A percentile compares a stretch with the other conserved stretches of the same genome.
Conservation (phyloP, 2,797 vertebrate genomes). For the Pantherophis alleghaniensis region DNA sequence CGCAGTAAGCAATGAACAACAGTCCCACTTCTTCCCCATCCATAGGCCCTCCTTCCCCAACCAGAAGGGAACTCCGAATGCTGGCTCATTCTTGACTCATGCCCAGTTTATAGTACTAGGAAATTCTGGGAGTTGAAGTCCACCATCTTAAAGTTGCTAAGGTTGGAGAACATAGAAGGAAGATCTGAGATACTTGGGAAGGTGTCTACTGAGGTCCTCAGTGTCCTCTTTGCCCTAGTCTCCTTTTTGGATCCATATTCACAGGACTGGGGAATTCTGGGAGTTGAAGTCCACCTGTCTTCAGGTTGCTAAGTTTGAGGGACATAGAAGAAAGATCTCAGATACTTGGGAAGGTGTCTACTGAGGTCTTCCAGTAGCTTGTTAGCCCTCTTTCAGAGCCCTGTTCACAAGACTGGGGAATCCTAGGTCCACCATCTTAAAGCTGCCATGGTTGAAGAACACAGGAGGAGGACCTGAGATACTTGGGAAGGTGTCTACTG, state of each 20-base stretch:
- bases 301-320: neutral
- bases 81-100: neutral
- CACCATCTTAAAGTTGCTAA: neutral
- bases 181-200: neutral
- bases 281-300: neutral
- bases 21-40: rapidly evolving
- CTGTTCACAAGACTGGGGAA: neutral
- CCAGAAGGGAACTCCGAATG: neutral
- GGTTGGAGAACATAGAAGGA: neutral
- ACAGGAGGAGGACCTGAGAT: neutral
- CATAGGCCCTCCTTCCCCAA: neutral
- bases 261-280: neutral
- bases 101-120: neutral
- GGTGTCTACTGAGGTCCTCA: no score
- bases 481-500: neutral
- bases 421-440: neutral
- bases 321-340: no score
- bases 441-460: no score
- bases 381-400: no score
- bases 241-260: neutral
- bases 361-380: no score
- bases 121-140: neutral
- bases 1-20: neutral
- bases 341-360: no score
- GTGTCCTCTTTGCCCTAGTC: no score